A percentile compares a stretch with the other conserved stretches of the same genome.
Evolutionary conservation across 2,888 invertebrate species (phyloP).

Genomic region (Germaria angustata): DNA sequence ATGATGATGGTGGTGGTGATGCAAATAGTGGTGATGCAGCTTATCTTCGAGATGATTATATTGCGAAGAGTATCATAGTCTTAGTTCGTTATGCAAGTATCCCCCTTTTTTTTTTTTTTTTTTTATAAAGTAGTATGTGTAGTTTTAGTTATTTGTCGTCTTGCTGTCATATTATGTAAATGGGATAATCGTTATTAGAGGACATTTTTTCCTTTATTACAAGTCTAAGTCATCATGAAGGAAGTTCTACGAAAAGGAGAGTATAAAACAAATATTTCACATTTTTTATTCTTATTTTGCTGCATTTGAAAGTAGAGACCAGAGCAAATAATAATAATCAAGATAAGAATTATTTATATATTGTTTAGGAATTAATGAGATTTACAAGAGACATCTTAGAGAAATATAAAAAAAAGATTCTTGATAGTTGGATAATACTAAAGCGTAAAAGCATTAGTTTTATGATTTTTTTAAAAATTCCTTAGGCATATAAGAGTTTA

Average conservation of each 20-base stretch:
- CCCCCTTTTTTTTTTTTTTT: neutral
- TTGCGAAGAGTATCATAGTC: conserved; percentile 25
- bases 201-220: conserved; percentile 59
- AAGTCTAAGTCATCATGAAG: conserved; percentile 39
- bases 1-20: neutral
- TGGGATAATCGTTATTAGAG: conserved; percentile 69
- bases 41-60: conserved; percentile 36
- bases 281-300: neutral
- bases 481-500: too few species aligned
- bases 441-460: neutral
- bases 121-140: conserved; percentile 19
- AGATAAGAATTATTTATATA: conserved; percentile 22
- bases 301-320: neutral
- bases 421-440: neutral
- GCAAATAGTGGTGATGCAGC: neutral
- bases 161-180: conserved; percentile 70
- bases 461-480: too few species aligned
- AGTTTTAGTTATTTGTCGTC: conserved; percentile 69
- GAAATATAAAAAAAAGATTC: neutral
- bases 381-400: neutral
- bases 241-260: neutral
- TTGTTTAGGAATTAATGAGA: conserved; percentile 10
- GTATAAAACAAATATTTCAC: conserved; percentile 33
- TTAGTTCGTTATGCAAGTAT: conserved; percentile 35
- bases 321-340: conserved; percentile 32